Base-by-base conservation (phyloP, 2,797 vertebrate genomes). In the Enteromius thamalakanensis region DNA sequence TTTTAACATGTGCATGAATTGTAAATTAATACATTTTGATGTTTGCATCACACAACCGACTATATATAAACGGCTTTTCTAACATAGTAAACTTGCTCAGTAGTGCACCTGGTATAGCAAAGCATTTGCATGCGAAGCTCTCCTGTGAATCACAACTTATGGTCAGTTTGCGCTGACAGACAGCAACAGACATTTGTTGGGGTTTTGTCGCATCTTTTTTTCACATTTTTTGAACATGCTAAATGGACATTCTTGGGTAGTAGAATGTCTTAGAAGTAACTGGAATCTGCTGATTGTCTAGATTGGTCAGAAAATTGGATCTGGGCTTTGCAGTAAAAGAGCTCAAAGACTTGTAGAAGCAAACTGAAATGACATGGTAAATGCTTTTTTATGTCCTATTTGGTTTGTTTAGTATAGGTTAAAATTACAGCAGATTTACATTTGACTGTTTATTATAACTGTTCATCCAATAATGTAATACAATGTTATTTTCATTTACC, bases 291-390 rank as follows among this genome's bases (percentile, higher is more conserved):
- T 29, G 23, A 62, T 15, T 10, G 53, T n/a, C 9, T 55, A 19
- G 3, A n/a, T 58, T 62, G 23, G 23, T 29, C 26, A 26, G 60
- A 12, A 62, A 62, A 26, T 14, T 29, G 26, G 58, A 15, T 14
- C 5, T 62, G 12, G 26, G 26, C 14, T 32, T 15, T 23, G 26
- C 12, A 70, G 3, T 47, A 47, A 47, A 47, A 70, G 12, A 26
- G 40, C 68, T 70, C n/a, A 23, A 23, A 69, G 40, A 70, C 40
- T 70, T 47, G 40, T 15, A 70, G 14, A 26, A 69, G n/a, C 68
- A 70, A 70, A 14, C 14, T 71, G 45, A 47, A 71, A 47, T 71
- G 0, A 2, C 23, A 71, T 17, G 23, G 26, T 29, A 15, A 14
- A 62, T 29, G 4, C 6, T 2, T 29, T 29, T 62, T 62, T 29